These are phyloP conservation scores for Ommatoiulus sabulosus DNA, from an alignment of 2,888 invertebrate species.

Conservation along the genomic window DNA sequence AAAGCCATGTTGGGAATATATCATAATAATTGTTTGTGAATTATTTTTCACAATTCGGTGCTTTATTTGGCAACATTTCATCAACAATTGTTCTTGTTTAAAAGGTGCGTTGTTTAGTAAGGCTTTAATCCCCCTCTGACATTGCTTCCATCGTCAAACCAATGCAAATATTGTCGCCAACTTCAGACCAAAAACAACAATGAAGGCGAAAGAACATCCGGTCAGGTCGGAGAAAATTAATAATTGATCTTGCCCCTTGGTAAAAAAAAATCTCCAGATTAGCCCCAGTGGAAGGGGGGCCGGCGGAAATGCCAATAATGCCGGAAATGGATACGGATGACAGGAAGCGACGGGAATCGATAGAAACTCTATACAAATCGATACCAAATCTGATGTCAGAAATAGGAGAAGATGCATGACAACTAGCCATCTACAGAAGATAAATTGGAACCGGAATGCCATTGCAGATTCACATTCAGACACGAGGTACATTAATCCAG, in stretches of 20 bases:
- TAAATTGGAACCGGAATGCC: neutral
- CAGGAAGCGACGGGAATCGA: constrained; percentile 10
- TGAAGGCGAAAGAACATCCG: neutral
- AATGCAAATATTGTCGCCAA: too few species aligned
- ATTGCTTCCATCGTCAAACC: too few species aligned
- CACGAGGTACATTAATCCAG: neutral
- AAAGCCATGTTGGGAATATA: too few species aligned
- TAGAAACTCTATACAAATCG: neutral
- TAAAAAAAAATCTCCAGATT: neutral
- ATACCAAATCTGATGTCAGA: neutral
- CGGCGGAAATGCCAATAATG: neutral
- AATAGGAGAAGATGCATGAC: neutral
- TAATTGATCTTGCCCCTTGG: neutral
- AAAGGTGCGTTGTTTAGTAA: too few species aligned
- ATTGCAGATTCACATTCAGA: neutral
- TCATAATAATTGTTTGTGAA: too few species aligned
- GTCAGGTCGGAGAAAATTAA: neutral
- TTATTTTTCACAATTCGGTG: too few species aligned
- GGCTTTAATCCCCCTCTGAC: too few species aligned
- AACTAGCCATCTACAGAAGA: neutral
- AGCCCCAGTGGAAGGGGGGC: neutral
- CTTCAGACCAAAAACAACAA: neutral
- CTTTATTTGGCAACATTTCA: too few species aligned
- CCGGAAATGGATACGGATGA: constrained; percentile 6
- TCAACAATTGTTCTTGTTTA: too few species aligned